Evolutionary conservation across 1,140 invertebrate genomes (phyloP).

Genomic region (Formica selysi): DNA sequence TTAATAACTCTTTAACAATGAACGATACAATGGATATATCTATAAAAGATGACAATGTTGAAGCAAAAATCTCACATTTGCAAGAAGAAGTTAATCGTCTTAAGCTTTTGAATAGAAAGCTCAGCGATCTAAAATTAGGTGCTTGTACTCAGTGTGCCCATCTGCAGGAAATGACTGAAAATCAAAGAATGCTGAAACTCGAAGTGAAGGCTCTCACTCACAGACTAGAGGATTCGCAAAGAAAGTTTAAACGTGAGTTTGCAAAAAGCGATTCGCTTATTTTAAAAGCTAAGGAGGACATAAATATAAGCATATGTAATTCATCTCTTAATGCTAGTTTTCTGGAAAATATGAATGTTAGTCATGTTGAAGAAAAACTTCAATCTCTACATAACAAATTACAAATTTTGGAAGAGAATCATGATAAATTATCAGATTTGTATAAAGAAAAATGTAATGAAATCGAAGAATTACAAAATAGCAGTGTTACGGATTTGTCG

Average conservation of each 20-base stretch:
- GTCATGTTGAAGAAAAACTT: conserved; percentile 57
- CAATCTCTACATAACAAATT: conserved; percentile 59
- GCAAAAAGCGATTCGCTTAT: conserved; percentile 70
- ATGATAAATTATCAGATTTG: conserved; percentile 44
- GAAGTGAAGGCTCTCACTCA: conserved; percentile 76
- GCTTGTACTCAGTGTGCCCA: conserved; percentile 76
- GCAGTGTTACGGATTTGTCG: neutral
- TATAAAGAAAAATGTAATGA: conserved; percentile 62
- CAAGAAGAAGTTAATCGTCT: conserved; percentile 69
- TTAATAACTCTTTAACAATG: conserved; percentile 59
- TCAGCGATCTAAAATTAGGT: conserved; percentile 74
- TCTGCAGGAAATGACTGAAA: conserved; percentile 74
- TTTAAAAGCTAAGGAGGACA: conserved; percentile 75
- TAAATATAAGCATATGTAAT: conserved; percentile 53
- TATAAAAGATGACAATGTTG: conserved; percentile 43
- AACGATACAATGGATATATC: conserved; percentile 61
- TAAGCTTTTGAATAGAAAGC: conserved; percentile 72
- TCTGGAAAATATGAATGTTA: conserved; percentile 62
- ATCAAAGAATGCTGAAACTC: conserved; percentile 71
- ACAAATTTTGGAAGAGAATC: conserved; percentile 56
- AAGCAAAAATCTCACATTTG: conserved; percentile 61
- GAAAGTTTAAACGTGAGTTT: conserved; percentile 75
- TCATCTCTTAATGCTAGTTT: conserved; percentile 53
- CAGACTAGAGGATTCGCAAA: conserved; percentile 75
- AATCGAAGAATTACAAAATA: conserved; percentile 51